Base-by-base conservation (phyloP, 2,888 invertebrate species). In the Mactromeris polynyma region DNA sequence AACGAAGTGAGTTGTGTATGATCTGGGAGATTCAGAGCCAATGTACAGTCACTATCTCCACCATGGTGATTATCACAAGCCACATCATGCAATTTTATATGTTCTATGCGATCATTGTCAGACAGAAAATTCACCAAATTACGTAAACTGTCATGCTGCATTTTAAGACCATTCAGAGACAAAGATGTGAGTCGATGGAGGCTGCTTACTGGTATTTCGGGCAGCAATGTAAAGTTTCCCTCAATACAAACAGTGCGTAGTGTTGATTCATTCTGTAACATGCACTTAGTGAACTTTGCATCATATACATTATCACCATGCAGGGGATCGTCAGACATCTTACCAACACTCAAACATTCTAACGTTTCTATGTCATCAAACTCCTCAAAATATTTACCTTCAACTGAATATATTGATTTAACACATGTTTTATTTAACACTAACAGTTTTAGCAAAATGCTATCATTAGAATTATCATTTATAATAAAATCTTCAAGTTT, bases 161-260 rank as follows among this genome's bases (percentile, higher is more conserved):
- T 26, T n/a, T 7, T 9, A 64, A 64, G 26, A n/a, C 11, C 0
- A n/a, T 6, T 9, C 26, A 64, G 58, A 64, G 58, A 64, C 58
- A 64, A 64, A 26, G 58, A 64, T 64, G 58, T 64, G 26, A 64
- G 58, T 6, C 26, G 58, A 64, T 64, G 26, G 58, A 64, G 46
- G 26, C 3, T n/a, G 3, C 58, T 64, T 26, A 64, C 58, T 9
- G 58, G 58, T n/a, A 64, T 9, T 64, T 26, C 9, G n/a, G 58
- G 58, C 26, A 64, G 11, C 58, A 64, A 64, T 1, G 46, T 2
- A 26, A 1, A n/a, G 7, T 26, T 11, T 6, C 26, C 46, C 1
- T 46, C 58, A 64, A 64, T 64, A 64, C 58, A 64, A 64, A 64
- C 58, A 64, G 58, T 64, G n/a, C 26, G 58, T 9, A 64, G 58